phyloP scores from a whole-genome alignment of 2,797 vertebrate genomes.

The Mus minutoides region DNA sequence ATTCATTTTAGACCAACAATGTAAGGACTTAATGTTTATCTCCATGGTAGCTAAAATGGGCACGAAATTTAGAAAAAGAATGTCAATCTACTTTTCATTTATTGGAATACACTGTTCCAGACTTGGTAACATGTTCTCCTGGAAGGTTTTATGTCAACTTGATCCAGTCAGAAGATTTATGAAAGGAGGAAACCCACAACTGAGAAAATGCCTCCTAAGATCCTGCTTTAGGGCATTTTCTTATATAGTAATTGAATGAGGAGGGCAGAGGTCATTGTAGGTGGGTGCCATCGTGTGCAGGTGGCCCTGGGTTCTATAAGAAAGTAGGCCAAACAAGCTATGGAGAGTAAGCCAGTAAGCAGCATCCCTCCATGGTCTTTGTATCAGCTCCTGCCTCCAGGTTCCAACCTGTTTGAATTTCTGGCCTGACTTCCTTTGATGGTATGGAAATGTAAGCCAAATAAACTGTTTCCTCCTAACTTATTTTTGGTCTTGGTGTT shows the following conservation, averaged over 20 bases:
- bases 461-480: not conserved
- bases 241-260: not conserved
- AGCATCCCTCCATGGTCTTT: not conserved
- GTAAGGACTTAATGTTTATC: not conserved
- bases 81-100: not conserved
- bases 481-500: not conserved
- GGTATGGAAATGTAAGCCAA: not conserved
- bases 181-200: no score
- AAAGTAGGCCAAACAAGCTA: no score
- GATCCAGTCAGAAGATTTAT: not conserved
- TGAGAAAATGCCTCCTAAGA: not conserved
- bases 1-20: not conserved
- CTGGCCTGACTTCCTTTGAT: not conserved
- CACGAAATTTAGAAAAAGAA: not conserved
- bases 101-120: not conserved
- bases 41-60: not conserved
- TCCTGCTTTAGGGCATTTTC: not conserved
- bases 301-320: no score
- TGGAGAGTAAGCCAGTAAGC: not conserved
- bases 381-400: not conserved
- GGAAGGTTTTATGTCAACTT: no score
- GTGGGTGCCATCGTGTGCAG: no score
- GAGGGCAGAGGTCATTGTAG: no score
- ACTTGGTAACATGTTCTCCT: not conserved
- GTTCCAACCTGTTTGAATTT: not conserved